Base-by-base conservation (phyloP, 2,888 invertebrate genomes). In the Liposcelis brunnea region DNA sequence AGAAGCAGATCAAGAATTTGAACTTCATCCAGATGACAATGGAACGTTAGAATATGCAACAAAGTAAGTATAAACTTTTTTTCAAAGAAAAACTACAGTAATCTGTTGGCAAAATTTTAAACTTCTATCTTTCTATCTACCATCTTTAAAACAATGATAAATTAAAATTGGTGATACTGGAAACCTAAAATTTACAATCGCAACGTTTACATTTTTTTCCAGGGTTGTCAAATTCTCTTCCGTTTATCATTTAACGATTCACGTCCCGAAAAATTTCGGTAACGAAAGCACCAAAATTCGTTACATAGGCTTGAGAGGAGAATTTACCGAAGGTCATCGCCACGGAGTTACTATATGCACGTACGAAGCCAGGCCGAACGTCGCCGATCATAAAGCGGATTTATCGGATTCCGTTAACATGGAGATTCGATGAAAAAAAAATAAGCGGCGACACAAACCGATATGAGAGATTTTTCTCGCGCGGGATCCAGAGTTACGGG, bases 231-330 rank as follows among this genome's bases (percentile, higher is more conserved):
- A 83, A 53, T 98, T 98, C 67, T 83, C 86, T 45, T 83, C 81
- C 26, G 84, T 94, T 4, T 72, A 82, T 55, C 84, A 95, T 66
- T 68, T 98, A 49, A 79, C 87, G 2, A 71, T 98, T 56, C 84
- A 94, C 66, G 89, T 97, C 60, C 86, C 89, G 7, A 71, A 70
- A 12, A 94, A 91, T 64, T 89, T 81, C 66, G 93, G 93, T 16
- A 74, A 71, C 14, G 86, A 87, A n/a, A 73, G 66, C 43, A 87
- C 89, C 1, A 77, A 75, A 58, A 77, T 95, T 49, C 87, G 82
- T 60, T 98, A 97, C 60, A 95, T 98, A 58, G 97, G 93, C 8
- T 69, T 98, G 35, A 79, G 81, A 60, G 98, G 97, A 16, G 95
- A 97, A 67, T 98, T 83, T 68, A 72, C 74, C 10, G 77, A 80